Conservation (phyloP, 2,113 vertebrate species). For the Myotis brandtii region DNA sequence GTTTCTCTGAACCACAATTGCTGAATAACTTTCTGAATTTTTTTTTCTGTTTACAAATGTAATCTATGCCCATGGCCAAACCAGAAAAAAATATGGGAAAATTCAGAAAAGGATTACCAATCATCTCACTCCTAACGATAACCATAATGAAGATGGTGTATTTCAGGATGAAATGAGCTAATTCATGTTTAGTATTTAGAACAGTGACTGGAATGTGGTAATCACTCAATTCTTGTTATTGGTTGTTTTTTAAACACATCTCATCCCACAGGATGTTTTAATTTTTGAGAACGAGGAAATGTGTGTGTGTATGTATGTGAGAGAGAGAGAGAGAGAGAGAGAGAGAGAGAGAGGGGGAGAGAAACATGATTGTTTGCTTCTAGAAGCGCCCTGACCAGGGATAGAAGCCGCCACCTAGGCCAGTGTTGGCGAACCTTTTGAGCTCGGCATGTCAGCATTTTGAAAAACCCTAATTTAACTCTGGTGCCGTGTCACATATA, state of each 20-base stretch:
- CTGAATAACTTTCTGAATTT: too few relatives aligned
- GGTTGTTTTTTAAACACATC: neutral
- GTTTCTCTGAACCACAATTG: too few relatives aligned
- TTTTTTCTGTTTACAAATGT: neutral
- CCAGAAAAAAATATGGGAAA: neutral
- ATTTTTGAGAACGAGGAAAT: too few relatives aligned
- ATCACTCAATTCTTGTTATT: neutral
- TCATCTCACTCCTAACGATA: neutral
- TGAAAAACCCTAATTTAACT: too few relatives aligned
- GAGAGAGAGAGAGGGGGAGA: too few relatives aligned
- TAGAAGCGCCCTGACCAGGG: neutral
- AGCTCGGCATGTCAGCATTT: too few relatives aligned
- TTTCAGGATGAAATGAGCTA: neutral
- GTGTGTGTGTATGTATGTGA: too few relatives aligned
- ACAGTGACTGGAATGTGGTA: neutral
- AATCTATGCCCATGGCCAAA: neutral
- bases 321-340: too few relatives aligned
- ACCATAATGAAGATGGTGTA: neutral
- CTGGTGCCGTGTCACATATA: too few relatives aligned
- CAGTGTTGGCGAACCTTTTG: too few relatives aligned
- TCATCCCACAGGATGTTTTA: too few relatives aligned
- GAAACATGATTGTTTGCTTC: neutral
- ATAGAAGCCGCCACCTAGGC: too few relatives aligned
- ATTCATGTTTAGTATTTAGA: neutral
- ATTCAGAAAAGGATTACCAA: neutral